Evolutionary conservation across 2,113 vertebrate genomes (phyloP), one percentile per base, ranked within the genome.

Genomic region (Uria aalge): DNA sequence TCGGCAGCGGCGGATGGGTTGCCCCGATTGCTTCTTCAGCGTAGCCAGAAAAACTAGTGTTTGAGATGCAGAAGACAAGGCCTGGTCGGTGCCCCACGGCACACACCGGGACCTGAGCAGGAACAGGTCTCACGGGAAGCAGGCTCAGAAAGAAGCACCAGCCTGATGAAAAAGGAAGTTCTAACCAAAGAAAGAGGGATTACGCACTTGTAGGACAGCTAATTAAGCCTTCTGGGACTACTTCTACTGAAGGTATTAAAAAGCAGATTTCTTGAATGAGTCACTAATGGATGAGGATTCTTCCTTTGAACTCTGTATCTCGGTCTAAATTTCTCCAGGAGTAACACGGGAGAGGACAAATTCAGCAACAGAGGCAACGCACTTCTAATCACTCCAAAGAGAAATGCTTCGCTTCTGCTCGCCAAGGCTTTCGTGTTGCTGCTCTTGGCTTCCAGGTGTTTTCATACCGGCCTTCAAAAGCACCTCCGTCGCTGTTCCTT

Each of bases 401-500:
- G 29, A 64, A 41, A 38, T 1, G 17, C 29, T 30, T 48, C 0
- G 1, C 62, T 41, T 24, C 24, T 3, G 40, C 74, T 55, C 7
- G 0, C 26, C 27, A 22, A 16, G 12, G 17, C 73, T 16, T 63
- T 23, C 0, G 7, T 34, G 56, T 3, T 5, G 15, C 56, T 59
- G 68, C 30, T 79, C 19, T 8, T 7, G 68, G 29, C 50, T 66
- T 19, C 27, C 59, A 45, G 72, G 20, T 43, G 23, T 30, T 60
- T 38, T 8, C 45, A 15, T 16, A 17, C 12, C 0, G 3, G 36
- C 72, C 41, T 57, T 53, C 43, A 72, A 45, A 60, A 72, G 26
- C 57, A 16, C 18, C 85, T 18, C 55, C 53, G 11, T 0, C 4
- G 22, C 41, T 73, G 9, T 52, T 50, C 41, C 15, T 9, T 8